phyloP scores from a whole-genome alignment of 2,113 vertebrate species.

The Orycteropus afer region DNA sequence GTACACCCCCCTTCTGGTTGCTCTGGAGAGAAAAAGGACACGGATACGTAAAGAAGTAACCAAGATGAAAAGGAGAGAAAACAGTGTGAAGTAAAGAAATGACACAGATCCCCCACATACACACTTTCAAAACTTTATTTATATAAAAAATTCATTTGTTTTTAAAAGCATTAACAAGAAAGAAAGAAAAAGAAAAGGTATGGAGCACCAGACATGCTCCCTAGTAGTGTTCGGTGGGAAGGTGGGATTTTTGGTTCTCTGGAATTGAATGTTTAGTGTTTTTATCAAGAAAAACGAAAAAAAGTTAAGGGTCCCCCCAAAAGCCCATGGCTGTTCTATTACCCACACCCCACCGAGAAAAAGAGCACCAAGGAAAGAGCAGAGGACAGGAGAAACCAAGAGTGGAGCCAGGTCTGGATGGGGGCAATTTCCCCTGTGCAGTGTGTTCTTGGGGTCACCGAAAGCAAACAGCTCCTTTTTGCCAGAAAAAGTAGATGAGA shows the following conservation, averaged over 20 bases:
- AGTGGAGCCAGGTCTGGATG: conserved; percentile 12
- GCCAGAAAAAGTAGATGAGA: conserved; percentile 49
- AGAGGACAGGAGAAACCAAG: conserved; percentile 63
- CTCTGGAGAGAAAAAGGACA: conserved; percentile 5
- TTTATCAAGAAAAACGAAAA: conserved; percentile 80
- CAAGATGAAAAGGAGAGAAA: conserved; percentile 34
- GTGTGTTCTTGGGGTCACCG: conserved; percentile 34
- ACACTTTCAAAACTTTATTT: conserved; percentile 92
- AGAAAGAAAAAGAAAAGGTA: conserved; percentile 81
- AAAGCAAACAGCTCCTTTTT: conserved; percentile 58
- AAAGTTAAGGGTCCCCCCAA: conserved; percentile 80
- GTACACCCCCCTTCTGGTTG: conserved; percentile 14
- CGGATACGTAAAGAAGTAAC: neutral
- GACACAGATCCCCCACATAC: conserved; percentile 75
- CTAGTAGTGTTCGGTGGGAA: conserved; percentile 79
- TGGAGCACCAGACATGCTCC: conserved; percentile 74
- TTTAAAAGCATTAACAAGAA: conserved; percentile 90
- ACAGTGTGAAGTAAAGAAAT: conserved; percentile 61
- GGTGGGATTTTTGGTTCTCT: conserved; percentile 87
- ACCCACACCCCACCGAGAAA: conserved; percentile 76
- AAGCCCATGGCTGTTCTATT: conserved; percentile 77
- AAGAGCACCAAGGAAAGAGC: conserved; percentile 70
- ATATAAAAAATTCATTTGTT: conserved; percentile 91
- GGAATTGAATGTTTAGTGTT: conserved; percentile 88
- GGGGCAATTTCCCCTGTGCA: neutral